A percentile compares a stretch with the other conserved stretches of the same genome.
Conservation (phyloP, 35 echinoderm and acorn worm genomes). For the Strongylocentrotus purpuratus region DNA sequence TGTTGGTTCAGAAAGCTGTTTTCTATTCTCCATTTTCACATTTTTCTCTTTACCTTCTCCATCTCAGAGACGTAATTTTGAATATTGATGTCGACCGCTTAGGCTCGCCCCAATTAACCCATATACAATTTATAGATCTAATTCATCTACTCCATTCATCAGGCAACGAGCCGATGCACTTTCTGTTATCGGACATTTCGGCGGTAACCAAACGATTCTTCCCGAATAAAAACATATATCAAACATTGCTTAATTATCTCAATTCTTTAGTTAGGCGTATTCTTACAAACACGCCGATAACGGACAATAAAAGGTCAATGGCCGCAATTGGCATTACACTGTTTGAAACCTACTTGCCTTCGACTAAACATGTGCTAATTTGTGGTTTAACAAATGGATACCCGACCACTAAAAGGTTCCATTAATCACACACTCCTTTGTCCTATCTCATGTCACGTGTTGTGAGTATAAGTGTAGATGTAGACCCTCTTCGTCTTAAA, state of each 20-base stretch:
- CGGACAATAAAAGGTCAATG: not conserved
- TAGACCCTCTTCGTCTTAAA: not conserved
- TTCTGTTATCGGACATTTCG: too few relatives aligned
- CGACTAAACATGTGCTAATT: not conserved
- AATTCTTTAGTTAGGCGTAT: not conserved
- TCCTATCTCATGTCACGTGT: not conserved
- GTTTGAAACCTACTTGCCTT: not conserved
- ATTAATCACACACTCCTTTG: not conserved
- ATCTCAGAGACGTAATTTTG: too few relatives aligned
- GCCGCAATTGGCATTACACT: not conserved
- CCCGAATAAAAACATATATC: too few relatives aligned
- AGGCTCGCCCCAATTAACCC: not conserved
- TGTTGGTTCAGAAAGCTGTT: too few relatives aligned
- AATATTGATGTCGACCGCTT: not conserved
- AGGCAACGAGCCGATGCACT: too few relatives aligned
- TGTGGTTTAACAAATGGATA: not conserved
- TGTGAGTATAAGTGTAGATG: not conserved
- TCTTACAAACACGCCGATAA: not conserved
- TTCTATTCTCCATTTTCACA: too few relatives aligned
- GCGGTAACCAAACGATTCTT: not conserved
- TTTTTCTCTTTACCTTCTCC: too few relatives aligned
- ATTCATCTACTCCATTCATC: too few relatives aligned
- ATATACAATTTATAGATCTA: too few relatives aligned
- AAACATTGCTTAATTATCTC: not conserved
- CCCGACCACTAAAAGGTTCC: not conserved